Conservation (phyloP, 2,888 invertebrate genomes). For the Aromia moschata region DNA sequence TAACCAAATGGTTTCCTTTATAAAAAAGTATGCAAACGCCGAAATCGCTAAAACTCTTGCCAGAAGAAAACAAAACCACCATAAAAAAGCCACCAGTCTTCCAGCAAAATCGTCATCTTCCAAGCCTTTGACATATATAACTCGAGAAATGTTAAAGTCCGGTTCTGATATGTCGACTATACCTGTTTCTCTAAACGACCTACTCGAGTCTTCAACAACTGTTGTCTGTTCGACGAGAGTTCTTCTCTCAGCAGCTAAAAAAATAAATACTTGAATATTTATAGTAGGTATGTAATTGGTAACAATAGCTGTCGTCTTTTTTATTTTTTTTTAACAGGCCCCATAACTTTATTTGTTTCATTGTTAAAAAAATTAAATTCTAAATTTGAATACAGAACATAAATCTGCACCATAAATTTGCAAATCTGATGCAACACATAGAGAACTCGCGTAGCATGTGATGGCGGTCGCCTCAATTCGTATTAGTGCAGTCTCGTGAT, state of each 20-base stretch:
- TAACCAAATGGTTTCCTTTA: slow-evolving; percentile 69
- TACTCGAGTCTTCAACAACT: slow-evolving; percentile 43
- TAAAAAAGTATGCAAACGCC: slow-evolving; percentile 75
- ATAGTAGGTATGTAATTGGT: too few species aligned
- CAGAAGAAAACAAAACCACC: slow-evolving; percentile 81
- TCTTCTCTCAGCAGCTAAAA: slow-evolving; percentile 26
- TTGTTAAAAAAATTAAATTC: too few species aligned
- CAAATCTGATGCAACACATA: too few species aligned
- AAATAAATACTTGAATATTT: too few species aligned
- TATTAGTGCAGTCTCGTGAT: too few species aligned
- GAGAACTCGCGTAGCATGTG: too few species aligned
- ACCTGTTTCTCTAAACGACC: slow-evolving; percentile 33
- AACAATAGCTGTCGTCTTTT: too few species aligned
- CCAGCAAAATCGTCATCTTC: slow-evolving; percentile 80
- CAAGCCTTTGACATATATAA: slow-evolving; percentile 67
- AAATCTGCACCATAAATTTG: too few species aligned
- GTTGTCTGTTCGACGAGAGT: slow-evolving; percentile 43
- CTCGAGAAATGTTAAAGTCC: slow-evolving; percentile 61
- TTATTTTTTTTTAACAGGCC: too few species aligned
- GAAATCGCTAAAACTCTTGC: slow-evolving; percentile 76
- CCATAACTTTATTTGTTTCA: too few species aligned
- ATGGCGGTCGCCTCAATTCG: too few species aligned
- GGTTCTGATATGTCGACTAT: slow-evolving; percentile 41
- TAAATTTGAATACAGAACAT: too few species aligned
- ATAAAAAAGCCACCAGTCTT: slow-evolving; percentile 74